Percentiles rank a stretch among this genome's conserved stretches.
Conservation (phyloP, 2,888 invertebrate genomes). For the Rambutsinella grinnellia region DNA sequence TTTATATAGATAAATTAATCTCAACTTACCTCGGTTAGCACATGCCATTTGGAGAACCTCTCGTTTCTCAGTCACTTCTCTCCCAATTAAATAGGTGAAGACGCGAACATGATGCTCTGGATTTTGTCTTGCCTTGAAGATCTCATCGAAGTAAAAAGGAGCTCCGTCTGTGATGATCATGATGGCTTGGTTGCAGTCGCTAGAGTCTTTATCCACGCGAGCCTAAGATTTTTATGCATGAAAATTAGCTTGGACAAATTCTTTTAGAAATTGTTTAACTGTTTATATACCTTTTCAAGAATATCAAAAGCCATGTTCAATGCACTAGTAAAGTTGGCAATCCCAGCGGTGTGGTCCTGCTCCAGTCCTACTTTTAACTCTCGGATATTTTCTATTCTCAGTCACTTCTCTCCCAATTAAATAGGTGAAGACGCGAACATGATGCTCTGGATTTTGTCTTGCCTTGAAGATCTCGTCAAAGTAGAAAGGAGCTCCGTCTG, state of each 20-base stretch:
- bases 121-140: constrained; percentile 78
- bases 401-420: constrained; percentile 96
- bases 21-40: constrained; percentile 87
- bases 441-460: constrained; percentile 73
- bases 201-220: constrained; percentile 76
- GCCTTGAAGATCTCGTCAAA: constrained; percentile 90
- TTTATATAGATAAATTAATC: background rate
- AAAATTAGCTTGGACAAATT: too few species aligned
- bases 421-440: constrained; percentile 97
- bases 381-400: constrained; percentile 89
- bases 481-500: constrained; percentile 97
- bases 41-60: constrained; percentile 99
- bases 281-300: constrained; percentile 81
- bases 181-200: constrained; percentile 97
- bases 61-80: constrained; percentile 92
- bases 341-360: constrained; percentile 79
- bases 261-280: too few species aligned
- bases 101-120: constrained; percentile 86
- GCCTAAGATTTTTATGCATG: constrained; percentile 64
- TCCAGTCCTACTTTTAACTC: constrained; percentile 81
- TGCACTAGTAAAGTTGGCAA: constrained; percentile 87
- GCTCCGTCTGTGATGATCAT: constrained; percentile 99
- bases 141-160: constrained; percentile 91
- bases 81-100: constrained; percentile 97
- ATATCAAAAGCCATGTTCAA: constrained; percentile 87